These are phyloP conservation scores for Perizoma affinitatum DNA, from an alignment of 2,888 invertebrate genomes.

Conservation along the genomic window DNA sequence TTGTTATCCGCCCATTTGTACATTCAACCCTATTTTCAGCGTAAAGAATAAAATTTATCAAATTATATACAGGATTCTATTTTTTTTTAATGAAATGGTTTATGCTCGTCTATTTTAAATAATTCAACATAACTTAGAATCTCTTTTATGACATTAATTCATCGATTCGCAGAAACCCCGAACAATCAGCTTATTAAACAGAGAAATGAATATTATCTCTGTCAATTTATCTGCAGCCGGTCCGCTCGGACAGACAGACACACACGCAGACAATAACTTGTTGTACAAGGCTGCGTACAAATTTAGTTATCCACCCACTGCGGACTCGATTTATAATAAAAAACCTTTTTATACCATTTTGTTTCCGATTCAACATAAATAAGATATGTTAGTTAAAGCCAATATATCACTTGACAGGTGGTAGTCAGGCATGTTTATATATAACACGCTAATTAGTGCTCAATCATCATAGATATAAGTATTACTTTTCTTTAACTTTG, in stretches of 20 bases:
- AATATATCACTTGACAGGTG: conserved; percentile 84
- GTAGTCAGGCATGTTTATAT: conserved; percentile 61
- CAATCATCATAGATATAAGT: conserved; percentile 45
- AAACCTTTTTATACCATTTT: conserved; percentile 79
- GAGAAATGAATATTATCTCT: conserved; percentile 67
- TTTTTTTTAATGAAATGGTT: too few relatives aligned
- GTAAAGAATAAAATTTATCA: background rate
- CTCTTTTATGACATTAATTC: conserved; percentile 30
- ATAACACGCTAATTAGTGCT: conserved; percentile 51
- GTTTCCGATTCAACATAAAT: conserved; percentile 84
- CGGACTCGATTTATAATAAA: conserved; percentile 72
- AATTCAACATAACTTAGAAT: background rate
- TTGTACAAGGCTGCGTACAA: conserved; percentile 75
- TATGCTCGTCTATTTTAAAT: too few relatives aligned
- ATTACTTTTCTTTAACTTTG: conserved; percentile 44
- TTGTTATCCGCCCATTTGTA: conserved; percentile 34
- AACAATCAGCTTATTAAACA: conserved; percentile 62
- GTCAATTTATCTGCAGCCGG: conserved; percentile 71
- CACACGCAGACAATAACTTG: conserved; percentile 57
- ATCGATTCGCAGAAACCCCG: conserved; percentile 30
- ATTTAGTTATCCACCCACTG: conserved; percentile 81
- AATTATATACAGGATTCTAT: background rate
- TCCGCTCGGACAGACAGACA: conserved; percentile 49
- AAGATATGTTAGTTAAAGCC: conserved; percentile 84
- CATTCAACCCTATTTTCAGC: conserved; percentile 19